Percentiles rank a stretch among this genome's conserved stretches.
Evolutionary conservation across 1,140 invertebrate species (phyloP).

Genomic region (Caenorhabditis briggsae): DNA sequence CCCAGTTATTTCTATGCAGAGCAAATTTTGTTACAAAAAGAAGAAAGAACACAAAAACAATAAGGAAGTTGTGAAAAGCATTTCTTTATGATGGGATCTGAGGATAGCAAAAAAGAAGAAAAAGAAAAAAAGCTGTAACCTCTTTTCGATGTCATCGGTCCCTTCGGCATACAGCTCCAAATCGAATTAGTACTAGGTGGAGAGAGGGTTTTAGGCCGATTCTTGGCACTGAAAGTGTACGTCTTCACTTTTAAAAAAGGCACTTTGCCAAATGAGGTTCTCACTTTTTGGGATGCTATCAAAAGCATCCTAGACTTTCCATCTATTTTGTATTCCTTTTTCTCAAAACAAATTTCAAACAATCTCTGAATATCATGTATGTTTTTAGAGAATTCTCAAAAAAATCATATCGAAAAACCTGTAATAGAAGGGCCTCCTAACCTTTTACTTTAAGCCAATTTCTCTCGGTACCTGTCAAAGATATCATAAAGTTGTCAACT

Average conservation of each 20-base stretch:
- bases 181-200: slow-evolving; percentile 39
- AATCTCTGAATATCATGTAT: no score
- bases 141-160: slow-evolving; percentile 40
- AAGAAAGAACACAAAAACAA: slow-evolving; percentile 4
- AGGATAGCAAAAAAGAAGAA: slow-evolving; percentile 1
- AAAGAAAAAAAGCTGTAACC: slow-evolving; percentile 27
- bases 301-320: background rate
- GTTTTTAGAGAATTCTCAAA: no score
- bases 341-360: no score
- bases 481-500: no score
- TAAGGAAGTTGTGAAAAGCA: slow-evolving; percentile 45
- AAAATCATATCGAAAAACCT: no score
- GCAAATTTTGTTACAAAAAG: slow-evolving; percentile 8
- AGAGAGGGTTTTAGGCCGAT: background rate
- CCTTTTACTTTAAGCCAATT: no score
- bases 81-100: slow-evolving; percentile 43
- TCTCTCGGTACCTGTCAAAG: no score
- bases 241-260: no score
- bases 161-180: background rate
- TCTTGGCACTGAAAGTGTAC: background rate
- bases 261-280: no score
- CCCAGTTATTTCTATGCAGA: background rate
- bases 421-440: no score
- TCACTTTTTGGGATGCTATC: no score
- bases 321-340: background rate